Conservation (phyloP, 2,888 invertebrate species). For the Escarpia spicata region DNA sequence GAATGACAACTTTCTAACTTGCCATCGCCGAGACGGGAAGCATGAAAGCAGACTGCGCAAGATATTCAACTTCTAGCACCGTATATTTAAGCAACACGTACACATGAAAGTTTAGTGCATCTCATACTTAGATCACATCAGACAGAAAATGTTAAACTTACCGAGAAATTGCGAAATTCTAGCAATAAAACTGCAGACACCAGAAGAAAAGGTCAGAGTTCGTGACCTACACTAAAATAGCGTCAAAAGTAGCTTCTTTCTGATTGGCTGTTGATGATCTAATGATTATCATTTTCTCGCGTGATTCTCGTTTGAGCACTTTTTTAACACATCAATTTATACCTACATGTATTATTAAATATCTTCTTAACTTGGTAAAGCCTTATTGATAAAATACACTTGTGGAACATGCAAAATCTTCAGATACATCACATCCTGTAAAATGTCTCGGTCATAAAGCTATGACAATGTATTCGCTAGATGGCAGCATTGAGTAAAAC, state of each 20-base stretch:
- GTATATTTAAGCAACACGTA: not conserved
- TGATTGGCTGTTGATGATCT: slow-evolving; percentile 16
- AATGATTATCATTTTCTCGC: slow-evolving; percentile 11
- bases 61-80: not conserved
- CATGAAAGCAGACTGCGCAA: slow-evolving; percentile 5
- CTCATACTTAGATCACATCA: slow-evolving; percentile 12
- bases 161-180: not conserved
- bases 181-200: not conserved
- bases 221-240: slow-evolving; percentile 16
- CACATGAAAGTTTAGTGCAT: not conserved
- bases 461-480: not conserved
- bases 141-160: not conserved
- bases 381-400: not conserved
- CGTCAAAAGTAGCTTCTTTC: not conserved
- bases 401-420: not conserved
- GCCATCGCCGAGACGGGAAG: not conserved
- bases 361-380: not conserved
- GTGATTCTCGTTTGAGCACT: not conserved
- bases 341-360: not conserved
- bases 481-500: slow-evolving; percentile 7
- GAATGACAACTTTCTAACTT: slow-evolving; percentile 7
- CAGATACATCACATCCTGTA: not conserved
- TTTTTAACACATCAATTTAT: not conserved
- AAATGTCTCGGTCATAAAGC: not conserved
- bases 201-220: slow-evolving; percentile 12